A percentile compares a stretch with the other conserved stretches of the same genome.
Conservation (phyloP, 2,888 invertebrate genomes). For the Hyposoter didymator region DNA sequence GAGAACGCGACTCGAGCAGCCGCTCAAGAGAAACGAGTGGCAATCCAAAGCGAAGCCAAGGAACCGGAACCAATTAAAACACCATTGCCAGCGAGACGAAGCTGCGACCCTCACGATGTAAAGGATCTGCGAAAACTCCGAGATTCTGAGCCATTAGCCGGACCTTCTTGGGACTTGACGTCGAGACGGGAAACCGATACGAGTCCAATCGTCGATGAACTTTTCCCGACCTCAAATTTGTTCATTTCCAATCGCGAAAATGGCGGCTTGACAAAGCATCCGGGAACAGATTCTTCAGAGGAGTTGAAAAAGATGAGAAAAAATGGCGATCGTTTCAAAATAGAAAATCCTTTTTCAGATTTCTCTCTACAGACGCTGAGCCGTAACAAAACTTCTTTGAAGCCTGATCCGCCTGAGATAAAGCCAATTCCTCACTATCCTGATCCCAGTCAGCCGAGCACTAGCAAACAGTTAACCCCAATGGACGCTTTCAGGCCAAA, state of each 20-base stretch:
- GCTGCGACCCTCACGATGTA: conserved; percentile 52
- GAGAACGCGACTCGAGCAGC: conserved; percentile 3
- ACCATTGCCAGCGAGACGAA: conserved; percentile 60
- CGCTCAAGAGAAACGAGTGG: conserved; percentile 6
- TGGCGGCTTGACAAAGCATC: neutral
- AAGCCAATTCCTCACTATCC: conserved; percentile 27
- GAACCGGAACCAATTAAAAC: conserved; percentile 2
- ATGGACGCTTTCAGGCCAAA: conserved; percentile 41
- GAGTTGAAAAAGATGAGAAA: neutral
- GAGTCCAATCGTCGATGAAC: neutral
- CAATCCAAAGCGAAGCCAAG: neutral
- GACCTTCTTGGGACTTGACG: conserved; percentile 11
- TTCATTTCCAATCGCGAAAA: neutral
- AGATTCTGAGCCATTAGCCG: conserved; percentile 38
- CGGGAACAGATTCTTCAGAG: conserved; percentile 9
- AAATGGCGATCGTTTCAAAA: conserved; percentile 58
- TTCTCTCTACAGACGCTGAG: conserved; percentile 65
- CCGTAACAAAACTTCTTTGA: conserved; percentile 10
- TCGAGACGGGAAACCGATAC: neutral
- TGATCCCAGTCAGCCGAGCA: conserved; percentile 27
- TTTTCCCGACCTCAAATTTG: neutral
- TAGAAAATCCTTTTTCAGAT: conserved; percentile 68
- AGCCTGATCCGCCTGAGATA: neutral
- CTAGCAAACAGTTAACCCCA: conserved; percentile 45
- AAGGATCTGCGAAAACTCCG: conserved; percentile 54